Evolutionary conservation across 2,797 vertebrate genomes (phyloP), one percentile per base, ranked within the genome.

Genomic region (Sternarchorhynchus goeldii): DNA sequence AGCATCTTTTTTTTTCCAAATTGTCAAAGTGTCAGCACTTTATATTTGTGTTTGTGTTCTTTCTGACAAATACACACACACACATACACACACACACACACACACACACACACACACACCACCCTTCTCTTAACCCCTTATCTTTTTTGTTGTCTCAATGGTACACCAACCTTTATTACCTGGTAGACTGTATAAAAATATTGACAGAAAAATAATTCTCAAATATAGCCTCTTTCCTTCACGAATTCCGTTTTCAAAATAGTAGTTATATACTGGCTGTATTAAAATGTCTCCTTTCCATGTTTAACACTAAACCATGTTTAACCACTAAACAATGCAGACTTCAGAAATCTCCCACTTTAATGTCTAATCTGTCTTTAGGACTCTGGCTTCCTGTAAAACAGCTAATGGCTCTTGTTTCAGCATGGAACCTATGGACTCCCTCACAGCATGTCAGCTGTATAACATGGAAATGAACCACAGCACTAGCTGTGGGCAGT

Each of bases 401-500:
- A 84, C 71, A 36, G n/a, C 60, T 72, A 82, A 29, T 60, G 65
- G 66, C 71, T 75, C 32, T 71, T 67, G 29, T 31, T 31, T 76
- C 64, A 74, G 29, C 58, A 60, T 20, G 39, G 58, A n/a, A 32
- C 80, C 77, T 83, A 77, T 82, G 78, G 80, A 82, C 84, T 86
- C 79, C 81, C 84, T 84, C 80, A 82, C 91, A 90, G 81, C 90
- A 90, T 89, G 89, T 90, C 88, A 91, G 84, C 86, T 83, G 81
- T 88, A 91, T 89, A 88, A 85, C 89, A 89, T 84, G 86, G 58
- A 84, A 80, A 78, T 88, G 76, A 83, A 84, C 85, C 83, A 81
- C 82, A 73, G 41, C 67, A 75, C 14, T 58, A 55, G 57, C 31
- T 58, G 31, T 71, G 69, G 31, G 53, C 32, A 55, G 20, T 68